These are phyloP conservation scores for Amphiprion clarkii DNA, from an alignment of 2,797 vertebrate genomes.

Conservation along the genomic window DNA sequence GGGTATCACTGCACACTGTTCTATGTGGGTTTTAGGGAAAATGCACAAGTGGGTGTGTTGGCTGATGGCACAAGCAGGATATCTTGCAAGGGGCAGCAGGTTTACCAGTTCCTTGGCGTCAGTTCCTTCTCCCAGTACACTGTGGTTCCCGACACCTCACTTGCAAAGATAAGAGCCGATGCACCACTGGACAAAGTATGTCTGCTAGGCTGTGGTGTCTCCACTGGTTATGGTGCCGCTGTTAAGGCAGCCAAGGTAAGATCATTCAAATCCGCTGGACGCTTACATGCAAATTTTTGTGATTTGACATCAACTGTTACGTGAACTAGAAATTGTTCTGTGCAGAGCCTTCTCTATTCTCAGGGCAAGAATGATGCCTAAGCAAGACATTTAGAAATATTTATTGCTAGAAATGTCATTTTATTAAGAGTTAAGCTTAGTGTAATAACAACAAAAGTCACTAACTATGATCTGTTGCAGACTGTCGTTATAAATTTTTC, in stretches of 20 bases:
- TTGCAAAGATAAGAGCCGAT: constrained; percentile 88
- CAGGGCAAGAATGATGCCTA: not conserved
- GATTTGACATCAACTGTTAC: not conserved
- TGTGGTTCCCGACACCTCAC: constrained; percentile 91
- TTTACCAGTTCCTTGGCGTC: constrained; percentile 94
- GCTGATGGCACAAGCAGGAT: constrained; percentile 74
- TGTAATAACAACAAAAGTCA: not conserved
- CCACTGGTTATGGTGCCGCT: constrained; percentile 93
- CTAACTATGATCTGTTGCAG: not conserved
- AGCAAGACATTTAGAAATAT: not conserved
- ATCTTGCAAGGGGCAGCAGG: constrained; percentile 88
- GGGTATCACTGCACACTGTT: not conserved
- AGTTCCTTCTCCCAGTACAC: constrained; percentile 95
- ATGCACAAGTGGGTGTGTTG: constrained; percentile 58
- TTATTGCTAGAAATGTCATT: not conserved
- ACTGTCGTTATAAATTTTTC: not conserved
- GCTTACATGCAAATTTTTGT: not conserved
- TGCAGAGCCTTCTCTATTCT: not conserved
- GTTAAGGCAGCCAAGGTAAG: constrained; percentile 91
- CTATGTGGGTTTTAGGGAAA: constrained; percentile 45
- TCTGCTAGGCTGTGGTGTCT: constrained; percentile 92
- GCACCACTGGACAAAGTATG: constrained; percentile 94
- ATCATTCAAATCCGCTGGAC: not conserved
- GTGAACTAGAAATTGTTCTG: not conserved
- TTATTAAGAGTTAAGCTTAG: not conserved